A percentile compares a stretch with the other conserved stretches of the same genome.
Conservation (phyloP, 2,888 invertebrate genomes). For the Alloplasta piceator region DNA sequence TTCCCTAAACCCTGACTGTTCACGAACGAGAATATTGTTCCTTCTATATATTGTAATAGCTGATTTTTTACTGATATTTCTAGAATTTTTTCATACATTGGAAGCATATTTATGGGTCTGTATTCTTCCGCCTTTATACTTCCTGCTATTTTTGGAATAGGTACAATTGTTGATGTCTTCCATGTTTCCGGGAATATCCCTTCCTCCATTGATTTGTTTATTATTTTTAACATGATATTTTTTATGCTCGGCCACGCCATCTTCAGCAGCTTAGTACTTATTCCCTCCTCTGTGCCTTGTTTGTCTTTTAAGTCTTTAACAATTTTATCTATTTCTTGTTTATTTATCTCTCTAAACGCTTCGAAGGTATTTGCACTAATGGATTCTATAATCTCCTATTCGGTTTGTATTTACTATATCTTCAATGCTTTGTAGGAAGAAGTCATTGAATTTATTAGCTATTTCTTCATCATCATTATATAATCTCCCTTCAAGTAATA, state of each 20-base stretch:
- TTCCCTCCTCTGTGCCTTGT: conserved; percentile 20
- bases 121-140: conserved; percentile 28
- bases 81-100: not conserved
- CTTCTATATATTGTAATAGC: conserved; percentile 9
- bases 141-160: not conserved
- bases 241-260: conserved; percentile 9
- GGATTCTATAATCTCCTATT: not conserved
- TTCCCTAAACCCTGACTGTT: not conserved
- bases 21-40: conserved; percentile 30
- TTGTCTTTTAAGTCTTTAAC: conserved; percentile 25
- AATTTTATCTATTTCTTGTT: conserved; percentile 8
- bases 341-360: not conserved
- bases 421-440: not conserved
- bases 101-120: conserved; percentile 49
- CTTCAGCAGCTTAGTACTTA: conserved; percentile 10
- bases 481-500: conserved; percentile 14
- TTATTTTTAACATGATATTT: not conserved
- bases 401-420: conserved; percentile 29
- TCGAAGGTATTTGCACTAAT: not conserved
- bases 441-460: not conserved
- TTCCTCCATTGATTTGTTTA: not conserved
- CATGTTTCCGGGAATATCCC: not conserved
- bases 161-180: not conserved
- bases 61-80: too few relatives aligned
- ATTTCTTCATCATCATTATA: not conserved